phyloP scores from a whole-genome alignment of 1,140 invertebrate species.

The Mercenaria mercenaria region DNA sequence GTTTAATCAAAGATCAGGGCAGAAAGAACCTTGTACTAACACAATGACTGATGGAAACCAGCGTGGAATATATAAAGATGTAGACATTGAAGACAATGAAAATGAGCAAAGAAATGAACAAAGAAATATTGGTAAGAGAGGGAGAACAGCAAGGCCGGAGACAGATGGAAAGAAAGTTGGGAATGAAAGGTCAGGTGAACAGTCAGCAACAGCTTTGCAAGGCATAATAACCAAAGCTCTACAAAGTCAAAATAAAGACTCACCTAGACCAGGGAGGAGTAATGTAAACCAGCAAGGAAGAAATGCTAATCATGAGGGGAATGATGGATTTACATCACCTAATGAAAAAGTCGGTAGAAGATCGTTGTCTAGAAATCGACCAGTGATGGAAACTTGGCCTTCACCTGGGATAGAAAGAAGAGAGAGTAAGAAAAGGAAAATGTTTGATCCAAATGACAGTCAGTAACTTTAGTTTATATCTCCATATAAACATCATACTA shows the following conservation, averaged over 20 bases:
- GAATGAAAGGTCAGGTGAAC: neutral
- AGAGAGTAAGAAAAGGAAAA: neutral
- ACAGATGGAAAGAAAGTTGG: neutral
- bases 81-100: neutral
- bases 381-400: neutral
- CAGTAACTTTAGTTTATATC: neutral
- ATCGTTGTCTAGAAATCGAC: neutral
- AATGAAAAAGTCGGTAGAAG: neutral
- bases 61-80: neutral
- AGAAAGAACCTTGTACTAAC: neutral
- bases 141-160: neutral
- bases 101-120: neutral
- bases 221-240: no score
- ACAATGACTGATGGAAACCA: neutral
- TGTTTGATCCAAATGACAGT: neutral
- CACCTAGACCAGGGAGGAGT: neutral
- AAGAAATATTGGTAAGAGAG: neutral
- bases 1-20: neutral
- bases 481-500: no score
- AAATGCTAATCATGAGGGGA: neutral
- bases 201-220: neutral
- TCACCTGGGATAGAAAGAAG: neutral
- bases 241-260: no score
- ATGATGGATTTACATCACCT: neutral
- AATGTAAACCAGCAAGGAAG: neutral